Evolutionary conservation across 1,140 invertebrate genomes (phyloP).

Genomic region (Apis dorsata): DNA sequence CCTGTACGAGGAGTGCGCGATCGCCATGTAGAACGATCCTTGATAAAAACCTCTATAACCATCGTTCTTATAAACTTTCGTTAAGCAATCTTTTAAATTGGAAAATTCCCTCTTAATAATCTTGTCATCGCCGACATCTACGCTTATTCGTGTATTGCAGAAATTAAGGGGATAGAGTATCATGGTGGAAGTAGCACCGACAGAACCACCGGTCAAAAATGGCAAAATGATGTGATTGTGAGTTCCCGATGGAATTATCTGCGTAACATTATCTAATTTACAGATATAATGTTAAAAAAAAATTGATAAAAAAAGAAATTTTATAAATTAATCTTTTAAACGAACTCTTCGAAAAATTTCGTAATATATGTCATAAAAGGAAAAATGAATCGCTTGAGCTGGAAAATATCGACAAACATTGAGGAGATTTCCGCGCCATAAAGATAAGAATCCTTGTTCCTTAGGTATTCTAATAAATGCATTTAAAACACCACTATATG

Average conservation of each 20-base stretch:
- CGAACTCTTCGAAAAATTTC: conserved; percentile 6
- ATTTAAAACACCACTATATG: conserved; percentile 12
- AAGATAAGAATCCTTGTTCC: conserved; percentile 18
- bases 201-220: conserved; percentile 19
- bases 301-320: not conserved
- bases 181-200: conserved; percentile 5
- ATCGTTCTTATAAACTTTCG: conserved; percentile 18
- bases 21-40: not conserved
- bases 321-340: not conserved
- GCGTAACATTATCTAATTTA: conserved; percentile 6
- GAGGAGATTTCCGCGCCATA: conserved; percentile 32
- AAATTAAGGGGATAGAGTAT: conserved; percentile 20
- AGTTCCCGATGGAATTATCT: conserved; percentile 18
- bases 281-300: not conserved
- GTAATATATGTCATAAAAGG: conserved; percentile 21
- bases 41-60: conserved; percentile 31
- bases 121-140: conserved; percentile 13
- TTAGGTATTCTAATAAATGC: conserved; percentile 5
- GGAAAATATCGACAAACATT: conserved; percentile 39
- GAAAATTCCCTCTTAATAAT: conserved; percentile 8
- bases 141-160: conserved; percentile 34
- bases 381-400: conserved; percentile 34
- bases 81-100: conserved; percentile 1
- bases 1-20: conserved; percentile 20
- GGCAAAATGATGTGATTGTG: not conserved